Conservation (phyloP, 2,113 vertebrate species). For the Saguinus midas region DNA sequence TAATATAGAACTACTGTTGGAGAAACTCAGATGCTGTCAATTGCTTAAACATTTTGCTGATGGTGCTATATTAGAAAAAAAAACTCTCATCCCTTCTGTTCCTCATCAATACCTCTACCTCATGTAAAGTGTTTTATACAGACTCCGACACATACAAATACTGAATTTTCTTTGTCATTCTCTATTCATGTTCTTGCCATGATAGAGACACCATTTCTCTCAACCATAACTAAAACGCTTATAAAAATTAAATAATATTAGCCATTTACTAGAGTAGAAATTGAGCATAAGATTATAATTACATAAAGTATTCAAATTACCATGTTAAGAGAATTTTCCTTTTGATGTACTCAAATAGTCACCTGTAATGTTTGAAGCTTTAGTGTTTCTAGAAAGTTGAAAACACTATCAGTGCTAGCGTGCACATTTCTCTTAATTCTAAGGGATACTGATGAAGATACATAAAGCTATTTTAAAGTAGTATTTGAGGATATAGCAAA, state of each 20-base stretch:
- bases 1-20: neutral
- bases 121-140: neutral
- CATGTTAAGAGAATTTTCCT: neutral
- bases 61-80: neutral
- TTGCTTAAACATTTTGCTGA: conserved; percentile 8
- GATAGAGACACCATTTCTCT: neutral
- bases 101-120: neutral
- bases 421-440: conserved; percentile 9
- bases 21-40: neutral
- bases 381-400: conserved; percentile 31
- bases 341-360: conserved; percentile 7
- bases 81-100: neutral
- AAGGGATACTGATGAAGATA: conserved; percentile 16
- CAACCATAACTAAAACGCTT: neutral
- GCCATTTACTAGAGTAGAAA: conserved; percentile 8
- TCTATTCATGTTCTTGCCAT: neutral
- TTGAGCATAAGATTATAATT: neutral
- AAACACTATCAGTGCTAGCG: neutral
- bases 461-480: conserved; percentile 33
- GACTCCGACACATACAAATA: neutral
- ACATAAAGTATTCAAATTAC: neutral
- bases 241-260: neutral
- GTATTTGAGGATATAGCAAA: conserved; percentile 19
- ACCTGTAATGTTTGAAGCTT: neutral
- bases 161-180: neutral